Conservation (phyloP, 1,140 invertebrate species). For the Aphidius gifuensis region DNA sequence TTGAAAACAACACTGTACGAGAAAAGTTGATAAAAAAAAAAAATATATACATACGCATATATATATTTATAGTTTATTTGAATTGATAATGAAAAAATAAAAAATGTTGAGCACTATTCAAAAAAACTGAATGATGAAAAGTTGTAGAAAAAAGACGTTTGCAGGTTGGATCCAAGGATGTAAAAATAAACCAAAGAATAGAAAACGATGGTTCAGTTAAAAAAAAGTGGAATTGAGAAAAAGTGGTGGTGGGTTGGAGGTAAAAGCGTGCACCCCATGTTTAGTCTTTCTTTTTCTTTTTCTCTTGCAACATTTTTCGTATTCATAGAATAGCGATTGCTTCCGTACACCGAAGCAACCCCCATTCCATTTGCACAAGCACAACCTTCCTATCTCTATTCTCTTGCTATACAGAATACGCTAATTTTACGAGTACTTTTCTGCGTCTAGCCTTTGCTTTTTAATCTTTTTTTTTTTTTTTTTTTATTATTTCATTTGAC, state of each 20-base stretch:
- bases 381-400: neutral
- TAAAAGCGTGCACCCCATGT: slow-evolving; percentile 19
- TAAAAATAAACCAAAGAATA: slow-evolving; percentile 16
- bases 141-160: slow-evolving; percentile 12
- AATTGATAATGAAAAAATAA: too few species aligned
- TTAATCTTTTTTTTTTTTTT: neutral
- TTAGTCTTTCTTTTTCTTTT: neutral
- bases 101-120: too few species aligned
- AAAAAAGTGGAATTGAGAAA: neutral
- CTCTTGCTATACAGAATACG: slow-evolving; percentile 34
- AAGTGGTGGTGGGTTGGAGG: neutral
- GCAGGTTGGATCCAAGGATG: neutral
- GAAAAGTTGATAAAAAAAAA: too few species aligned
- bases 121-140: neutral
- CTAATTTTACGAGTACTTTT: slow-evolving; percentile 42
- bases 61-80: too few species aligned
- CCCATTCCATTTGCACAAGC: slow-evolving; percentile 4
- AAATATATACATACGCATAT: too few species aligned
- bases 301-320: slow-evolving; percentile 40
- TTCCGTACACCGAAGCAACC: slow-evolving; percentile 29
- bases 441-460: slow-evolving; percentile 3
- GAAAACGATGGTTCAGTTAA: slow-evolving; percentile 8
- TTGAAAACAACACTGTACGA: too few species aligned
- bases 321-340: slow-evolving; percentile 52
- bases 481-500: neutral